Evolutionary conservation across 1,140 invertebrate species (phyloP), one percentile per base, ranked within the genome.

Genomic region (Cotesia vestalis): DNA sequence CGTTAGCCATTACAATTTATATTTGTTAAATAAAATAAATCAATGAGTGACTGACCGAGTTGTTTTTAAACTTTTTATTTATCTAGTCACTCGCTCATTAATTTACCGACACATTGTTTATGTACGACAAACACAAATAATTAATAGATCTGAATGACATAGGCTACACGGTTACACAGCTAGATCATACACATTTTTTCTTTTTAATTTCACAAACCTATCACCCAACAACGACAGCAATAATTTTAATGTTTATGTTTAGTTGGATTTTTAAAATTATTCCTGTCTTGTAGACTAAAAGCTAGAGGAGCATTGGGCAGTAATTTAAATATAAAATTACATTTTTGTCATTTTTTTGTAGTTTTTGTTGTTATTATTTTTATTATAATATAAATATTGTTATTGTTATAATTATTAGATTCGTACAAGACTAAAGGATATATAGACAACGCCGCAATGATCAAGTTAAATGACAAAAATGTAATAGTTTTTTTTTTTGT

Each of bases 1-100:
- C 75, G 69, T 77, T 80, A 80, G 75, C 74, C 73, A 77, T 79
- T 73, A 71, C 60, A 66, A 70, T 77, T 73, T 72, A 75, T 71
- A 70, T 52, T 20, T 73, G 66, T 34, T n/a, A 51, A 55, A 74
- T 73, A 80, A 73, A 76, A 73, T 60, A n/a, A 77, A 75, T 71
- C 60, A 78, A 60, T 75, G 71, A 78, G 72, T 73, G 72, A 81
- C 64, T 76, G 78, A 78, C 71, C 17, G 61, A 60, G 52, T 55
- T 5, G 11, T 38, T 12, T 27, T 9, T 17, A 17, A 17, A 17
- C 17, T 55, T 55, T 59, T 64, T 52, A 38, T 61, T 61, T 17
- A 52, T 4, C n/a, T 67, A n/a, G 0, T 69, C 38, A 34, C 27
- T 69, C 59, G 38, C 27, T 61, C 40, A 61, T 61, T 27, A 4